These are phyloP conservation scores for Drosophila helvetica DNA, from an alignment of 2,888 invertebrate species.

Conservation along the genomic window DNA sequence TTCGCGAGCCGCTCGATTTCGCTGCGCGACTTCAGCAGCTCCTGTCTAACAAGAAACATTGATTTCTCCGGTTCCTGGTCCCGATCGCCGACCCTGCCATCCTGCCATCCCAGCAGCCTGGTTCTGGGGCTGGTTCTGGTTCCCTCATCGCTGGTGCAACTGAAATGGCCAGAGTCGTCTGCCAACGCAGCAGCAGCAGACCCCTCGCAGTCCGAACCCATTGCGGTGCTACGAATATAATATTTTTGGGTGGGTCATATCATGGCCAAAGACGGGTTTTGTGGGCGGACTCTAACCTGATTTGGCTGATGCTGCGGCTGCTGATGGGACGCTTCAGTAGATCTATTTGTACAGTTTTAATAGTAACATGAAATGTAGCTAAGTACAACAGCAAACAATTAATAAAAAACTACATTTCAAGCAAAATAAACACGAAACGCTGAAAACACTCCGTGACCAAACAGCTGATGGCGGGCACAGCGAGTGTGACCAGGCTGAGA, in stretches of 20 bases:
- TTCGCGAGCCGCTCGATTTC: slow-evolving; percentile 81
- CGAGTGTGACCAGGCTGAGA: slow-evolving; percentile 42
- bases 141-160: slow-evolving; percentile 61
- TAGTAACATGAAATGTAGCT: not conserved
- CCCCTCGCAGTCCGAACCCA: slow-evolving; percentile 50
- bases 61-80: slow-evolving; percentile 60
- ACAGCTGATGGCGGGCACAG: slow-evolving; percentile 52
- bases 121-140: not conserved
- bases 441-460: slow-evolving; percentile 19
- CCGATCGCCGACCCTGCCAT: not conserved
- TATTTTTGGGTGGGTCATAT: slow-evolving; percentile 22
- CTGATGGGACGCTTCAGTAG: not conserved
- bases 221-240: slow-evolving; percentile 33
- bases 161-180: slow-evolving; percentile 73
- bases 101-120: too few relatives aligned
- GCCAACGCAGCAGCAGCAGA: slow-evolving; percentile 43
- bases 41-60: slow-evolving; percentile 71
- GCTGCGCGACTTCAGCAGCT: slow-evolving; percentile 77
- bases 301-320: not conserved
- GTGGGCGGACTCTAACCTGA: slow-evolving; percentile 25
- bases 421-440: slow-evolving; percentile 54
- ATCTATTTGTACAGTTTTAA: not conserved
- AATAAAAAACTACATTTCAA: slow-evolving; percentile 57
- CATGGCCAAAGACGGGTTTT: slow-evolving; percentile 16
- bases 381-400: not conserved